These are phyloP conservation scores for Amblyornis subalaris DNA, from an alignment of 2,113 vertebrate species.

Conservation along the genomic window DNA sequence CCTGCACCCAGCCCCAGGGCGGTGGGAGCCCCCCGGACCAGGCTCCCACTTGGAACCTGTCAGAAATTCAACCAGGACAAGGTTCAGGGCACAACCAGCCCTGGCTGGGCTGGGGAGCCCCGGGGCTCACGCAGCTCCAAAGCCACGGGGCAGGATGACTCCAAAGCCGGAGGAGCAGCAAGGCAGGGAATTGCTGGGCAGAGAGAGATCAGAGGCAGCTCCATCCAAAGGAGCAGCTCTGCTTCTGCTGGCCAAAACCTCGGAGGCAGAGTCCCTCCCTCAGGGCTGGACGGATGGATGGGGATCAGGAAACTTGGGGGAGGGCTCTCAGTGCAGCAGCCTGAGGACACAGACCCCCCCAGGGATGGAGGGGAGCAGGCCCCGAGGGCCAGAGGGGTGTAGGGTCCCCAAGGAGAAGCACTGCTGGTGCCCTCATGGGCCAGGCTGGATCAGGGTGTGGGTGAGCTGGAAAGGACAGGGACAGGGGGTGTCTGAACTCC, in stretches of 20 bases:
- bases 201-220: fast-evolving
- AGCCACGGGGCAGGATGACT: background rate
- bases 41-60: background rate
- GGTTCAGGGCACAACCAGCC: background rate
- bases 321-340: background rate
- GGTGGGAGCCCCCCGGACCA: background rate
- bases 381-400: background rate
- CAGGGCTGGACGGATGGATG: background rate
- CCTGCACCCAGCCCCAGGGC: background rate
- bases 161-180: background rate
- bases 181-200: fast-evolving
- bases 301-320: background rate
- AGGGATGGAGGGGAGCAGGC: background rate
- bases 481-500: background rate
- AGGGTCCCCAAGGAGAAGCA: background rate
- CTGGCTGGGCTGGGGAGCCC: background rate
- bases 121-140: background rate
- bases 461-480: background rate
- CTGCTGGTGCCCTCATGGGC: background rate
- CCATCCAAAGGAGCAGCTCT: background rate
- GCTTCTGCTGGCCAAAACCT: background rate
- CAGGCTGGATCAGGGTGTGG: background rate
- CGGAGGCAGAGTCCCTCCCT: background rate
- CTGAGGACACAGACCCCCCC: background rate
- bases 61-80: background rate